Percentiles rank a stretch among this genome's conserved stretches.
These are phyloP conservation scores for Thymelicus acteon DNA, from an alignment of 2,888 invertebrate species.

Conservation along the genomic window DNA sequence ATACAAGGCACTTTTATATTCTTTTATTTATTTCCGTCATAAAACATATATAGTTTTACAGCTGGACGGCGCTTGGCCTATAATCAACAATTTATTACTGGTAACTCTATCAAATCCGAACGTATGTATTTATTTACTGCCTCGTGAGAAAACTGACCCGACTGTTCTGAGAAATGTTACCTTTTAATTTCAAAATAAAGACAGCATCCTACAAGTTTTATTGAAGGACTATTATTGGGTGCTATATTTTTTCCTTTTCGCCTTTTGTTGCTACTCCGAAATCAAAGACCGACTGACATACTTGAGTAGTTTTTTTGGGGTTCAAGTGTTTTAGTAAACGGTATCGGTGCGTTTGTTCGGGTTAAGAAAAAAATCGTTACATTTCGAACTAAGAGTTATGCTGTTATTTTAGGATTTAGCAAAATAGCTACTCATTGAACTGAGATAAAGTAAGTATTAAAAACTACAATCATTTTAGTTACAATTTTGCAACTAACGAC, in stretches of 20 bases:
- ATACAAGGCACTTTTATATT: conserved; percentile 32
- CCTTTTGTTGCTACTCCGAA: conserved; percentile 60
- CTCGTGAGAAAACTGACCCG: conserved; percentile 71
- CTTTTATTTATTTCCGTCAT: conserved; percentile 66
- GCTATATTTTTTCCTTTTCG: conserved; percentile 56
- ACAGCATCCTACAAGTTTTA: conserved; percentile 75
- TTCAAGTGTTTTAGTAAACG: conserved; percentile 58
- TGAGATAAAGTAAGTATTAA: not conserved
- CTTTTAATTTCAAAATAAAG: conserved; percentile 79
- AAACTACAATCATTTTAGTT: no score
- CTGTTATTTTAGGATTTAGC: conserved; percentile 61
- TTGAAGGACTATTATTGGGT: conserved; percentile 68
- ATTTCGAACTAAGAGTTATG: conserved; percentile 44
- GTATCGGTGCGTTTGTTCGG: conserved; percentile 51
- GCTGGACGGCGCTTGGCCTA: conserved; percentile 71
- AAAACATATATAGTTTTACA: conserved; percentile 75
- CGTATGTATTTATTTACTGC: conserved; percentile 57
- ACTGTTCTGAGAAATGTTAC: conserved; percentile 72
- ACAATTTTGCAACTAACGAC: no score
- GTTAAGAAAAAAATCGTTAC: conserved; percentile 46
- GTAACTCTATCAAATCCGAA: conserved; percentile 73
- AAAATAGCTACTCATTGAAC: conserved; percentile 13
- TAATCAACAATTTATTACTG: conserved; percentile 79
- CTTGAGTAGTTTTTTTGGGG: conserved; percentile 52
- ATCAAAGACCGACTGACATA: conserved; percentile 45